Evolutionary conservation across 2,888 invertebrate species (phyloP), one percentile per base, ranked within the genome.

Genomic region (Melanchra persicariae): DNA sequence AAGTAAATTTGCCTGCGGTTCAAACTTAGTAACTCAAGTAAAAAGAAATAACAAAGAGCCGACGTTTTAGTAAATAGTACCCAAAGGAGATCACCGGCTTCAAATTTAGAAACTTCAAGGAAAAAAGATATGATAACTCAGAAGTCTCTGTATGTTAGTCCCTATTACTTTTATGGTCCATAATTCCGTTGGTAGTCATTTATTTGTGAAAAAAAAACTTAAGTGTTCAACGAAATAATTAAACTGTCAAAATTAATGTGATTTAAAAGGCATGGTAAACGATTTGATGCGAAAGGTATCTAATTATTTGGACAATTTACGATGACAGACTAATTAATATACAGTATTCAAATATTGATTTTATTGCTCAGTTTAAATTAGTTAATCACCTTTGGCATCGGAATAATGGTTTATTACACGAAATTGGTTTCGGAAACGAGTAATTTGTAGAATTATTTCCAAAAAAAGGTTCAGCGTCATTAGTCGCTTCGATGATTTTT

Each of bases 331-430:
- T 83, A 81, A 87, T 87, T 86, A 87, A 85, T 84, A 84, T 64
- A 83, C 79, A 74, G 78, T 82, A 85, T 82, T 87, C 84, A 87
- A 87, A 87, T 87, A 87, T 86, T 86, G 85, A 85, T 85, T 85
- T 85, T 86, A 85, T 87, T 84, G 77, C 82, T 79, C 65, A 76
- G 75, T 84, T 87, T 70, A 85, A 87, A 87, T 86, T 83, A 82
- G 85, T 81, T 85, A 85, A 85, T 85, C 79, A 85, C 82, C 74
- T 80, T 84, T 54, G 66, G 64, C 66, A 79, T 74, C 63, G 34
- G 51, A 68, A 81, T 83, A 82, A 78, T 79, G 62, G 76, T 82
- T 82, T 79, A 76, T 84, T 82, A 80, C 45, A 82, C 22, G 15
- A 85, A 87, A 84, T 85, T 79, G 78, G 79, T 75, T 81, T 77